phyloP scores from a whole-genome alignment of 2,113 vertebrate species.

The Kryptolebias marmoratus region DNA sequence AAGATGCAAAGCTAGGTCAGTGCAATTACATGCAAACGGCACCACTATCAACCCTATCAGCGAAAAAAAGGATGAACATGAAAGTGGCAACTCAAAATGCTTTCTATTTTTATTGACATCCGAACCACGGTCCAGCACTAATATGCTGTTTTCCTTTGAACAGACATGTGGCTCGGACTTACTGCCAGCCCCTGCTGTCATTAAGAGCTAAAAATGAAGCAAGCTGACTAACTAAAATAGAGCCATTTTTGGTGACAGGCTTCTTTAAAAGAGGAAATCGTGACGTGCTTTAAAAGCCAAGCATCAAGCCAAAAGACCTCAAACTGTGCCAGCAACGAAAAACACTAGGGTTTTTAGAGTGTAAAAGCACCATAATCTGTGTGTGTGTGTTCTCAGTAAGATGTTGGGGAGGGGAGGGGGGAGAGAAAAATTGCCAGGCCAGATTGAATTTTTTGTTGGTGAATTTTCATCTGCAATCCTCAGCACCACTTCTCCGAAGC shows the following conservation, averaged over 20 bases:
- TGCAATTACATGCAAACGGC: constrained; percentile 65
- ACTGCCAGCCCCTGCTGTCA: constrained; percentile 44
- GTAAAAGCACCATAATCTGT: constrained; percentile 50
- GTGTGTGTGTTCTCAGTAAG: constrained; percentile 40
- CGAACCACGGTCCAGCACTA: constrained; percentile 37
- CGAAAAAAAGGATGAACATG: constrained; percentile 49
- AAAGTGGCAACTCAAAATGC: constrained; percentile 50
- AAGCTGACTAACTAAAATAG: constrained; percentile 60
- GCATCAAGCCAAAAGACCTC: constrained; percentile 52
- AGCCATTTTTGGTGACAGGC: constrained; percentile 60
- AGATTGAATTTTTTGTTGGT: constrained; percentile 67
- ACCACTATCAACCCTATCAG: constrained; percentile 52
- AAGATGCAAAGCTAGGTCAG: constrained; percentile 18
- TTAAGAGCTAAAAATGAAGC: constrained; percentile 48
- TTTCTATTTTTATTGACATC: constrained; percentile 69
- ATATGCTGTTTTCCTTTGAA: constrained; percentile 47
- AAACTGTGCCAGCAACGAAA: constrained; percentile 42
- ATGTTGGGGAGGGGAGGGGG: constrained; percentile 5
- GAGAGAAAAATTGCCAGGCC: constrained; percentile 31
- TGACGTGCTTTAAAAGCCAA: constrained; percentile 63
- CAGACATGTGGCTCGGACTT: constrained; percentile 50
- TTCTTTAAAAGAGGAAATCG: constrained; percentile 61
- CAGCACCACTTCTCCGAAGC: constrained; percentile 42
- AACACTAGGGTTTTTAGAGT: constrained; percentile 41
- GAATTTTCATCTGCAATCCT: constrained; percentile 57